Base-by-base conservation (phyloP, 2,113 vertebrate genomes). In the Spermophilus dauricus region DNA sequence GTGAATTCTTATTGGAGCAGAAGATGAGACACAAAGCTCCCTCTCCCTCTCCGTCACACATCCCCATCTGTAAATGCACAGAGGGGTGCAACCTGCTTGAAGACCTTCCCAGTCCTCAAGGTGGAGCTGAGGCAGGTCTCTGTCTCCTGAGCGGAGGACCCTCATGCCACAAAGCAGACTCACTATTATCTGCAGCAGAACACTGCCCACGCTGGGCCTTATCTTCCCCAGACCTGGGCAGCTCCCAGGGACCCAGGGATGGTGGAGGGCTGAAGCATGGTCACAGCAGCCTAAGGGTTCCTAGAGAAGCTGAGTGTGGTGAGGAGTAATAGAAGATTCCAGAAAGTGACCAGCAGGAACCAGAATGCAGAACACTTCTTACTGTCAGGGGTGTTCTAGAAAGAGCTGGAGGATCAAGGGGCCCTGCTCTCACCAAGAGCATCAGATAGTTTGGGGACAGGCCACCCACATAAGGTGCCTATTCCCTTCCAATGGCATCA, bases 221-320 rank as follows among this genome's bases (percentile, higher is more conserved):
- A 0, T 39, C 37, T 34, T 83, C 86, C n/a, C 58, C 24, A 16
- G 39, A 17, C 65, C 37, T 24, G 11, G 11, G 7, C 3, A 81
- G 12, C 30, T 7, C 30, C 56, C 34, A 4, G 69, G 61, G 16
- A 14, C 22, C 70, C 16, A 13, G 30, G n/a, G 9, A 61, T 10
- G 0, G 5, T 0, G 30, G 18, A 48, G 18, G 0, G 0, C 3
- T 6, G 11, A n/a, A 3, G 16, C 2, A 8, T 2, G 2, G 3
- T 67, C 84, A 28, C 17, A 24, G n/a, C 14, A 67, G 37, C 70
- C 28, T 14, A 72, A 39, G 45, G 39, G 17, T 6, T 17, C 42
- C 56, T 3, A n/a, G 42, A 88, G 56, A n/a, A 63, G 22, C n/a
- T 39, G 26, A 67, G 7, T 69, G 12, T 30, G 26, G 13, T 13